phyloP scores from a whole-genome alignment of 2,113 vertebrate species.

The Halichoerus grypus region DNA sequence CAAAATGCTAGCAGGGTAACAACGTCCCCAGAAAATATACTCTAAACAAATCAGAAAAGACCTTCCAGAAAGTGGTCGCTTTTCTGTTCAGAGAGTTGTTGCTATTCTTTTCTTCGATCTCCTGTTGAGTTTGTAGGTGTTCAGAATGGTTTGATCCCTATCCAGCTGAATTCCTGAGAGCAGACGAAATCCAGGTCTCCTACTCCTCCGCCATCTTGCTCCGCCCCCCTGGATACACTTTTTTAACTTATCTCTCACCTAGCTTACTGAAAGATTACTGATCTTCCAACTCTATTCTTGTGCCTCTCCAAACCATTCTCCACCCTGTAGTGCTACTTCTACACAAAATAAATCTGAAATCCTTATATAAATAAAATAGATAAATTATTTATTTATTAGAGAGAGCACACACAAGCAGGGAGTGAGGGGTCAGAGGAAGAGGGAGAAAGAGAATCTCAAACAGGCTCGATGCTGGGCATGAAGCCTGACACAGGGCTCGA shows the following conservation, averaged over 20 bases:
- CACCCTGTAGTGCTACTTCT: not conserved
- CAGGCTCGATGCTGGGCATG: not conserved
- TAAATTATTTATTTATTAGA: not conserved
- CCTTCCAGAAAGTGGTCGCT: too few relatives aligned
- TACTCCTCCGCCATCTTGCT: too few relatives aligned
- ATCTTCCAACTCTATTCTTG: not conserved
- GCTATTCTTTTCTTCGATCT: too few relatives aligned
- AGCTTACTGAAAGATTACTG: not conserved
- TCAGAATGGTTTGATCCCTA: too few relatives aligned
- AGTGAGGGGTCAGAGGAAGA: not conserved
- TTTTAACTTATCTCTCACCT: not conserved
- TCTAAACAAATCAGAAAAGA: too few relatives aligned
- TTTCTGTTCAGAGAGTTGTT: too few relatives aligned
- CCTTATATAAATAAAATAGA: not conserved
- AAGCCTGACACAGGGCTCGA: not conserved
- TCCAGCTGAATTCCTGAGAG: too few relatives aligned
- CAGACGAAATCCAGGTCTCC: too few relatives aligned
- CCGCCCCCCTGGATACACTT: not conserved
- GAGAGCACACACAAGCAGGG: not conserved
- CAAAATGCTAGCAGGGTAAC: too few relatives aligned
- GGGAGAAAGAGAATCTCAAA: not conserved
- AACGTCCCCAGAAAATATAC: too few relatives aligned
- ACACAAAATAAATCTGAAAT: not conserved
- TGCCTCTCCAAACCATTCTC: not conserved
- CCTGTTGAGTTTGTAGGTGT: too few relatives aligned